These are phyloP conservation scores for Phodopus roborovskii DNA, from an alignment of 2,113 vertebrate species.

Conservation along the genomic window DNA sequence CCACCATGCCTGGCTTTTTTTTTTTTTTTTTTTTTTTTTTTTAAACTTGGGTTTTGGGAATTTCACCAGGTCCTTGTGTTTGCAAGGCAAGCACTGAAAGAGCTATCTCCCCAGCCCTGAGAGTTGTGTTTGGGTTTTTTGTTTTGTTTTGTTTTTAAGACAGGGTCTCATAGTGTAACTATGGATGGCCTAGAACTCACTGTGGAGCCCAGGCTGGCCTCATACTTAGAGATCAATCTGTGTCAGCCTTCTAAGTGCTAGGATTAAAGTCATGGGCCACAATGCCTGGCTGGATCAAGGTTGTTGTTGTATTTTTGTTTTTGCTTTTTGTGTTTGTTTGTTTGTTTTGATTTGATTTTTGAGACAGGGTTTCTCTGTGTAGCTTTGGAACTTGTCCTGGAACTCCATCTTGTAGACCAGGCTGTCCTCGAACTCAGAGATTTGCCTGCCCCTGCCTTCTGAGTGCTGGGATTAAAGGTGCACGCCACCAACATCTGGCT, in stretches of 20 bases:
- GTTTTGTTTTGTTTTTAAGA: not conserved
- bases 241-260: not conserved
- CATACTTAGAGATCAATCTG: not conserved
- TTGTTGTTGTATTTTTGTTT: too few relatives aligned
- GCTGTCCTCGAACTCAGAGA: not conserved
- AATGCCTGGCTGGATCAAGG: not conserved
- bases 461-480: not conserved
- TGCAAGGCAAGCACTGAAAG: not conserved
- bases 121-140: not conserved
- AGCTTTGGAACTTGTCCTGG: not conserved
- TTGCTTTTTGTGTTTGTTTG: too few relatives aligned
- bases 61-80: not conserved
- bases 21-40: too few relatives aligned
- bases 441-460: not conserved
- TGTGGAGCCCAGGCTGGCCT: not conserved
- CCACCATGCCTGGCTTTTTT: not conserved
- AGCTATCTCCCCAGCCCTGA: not conserved
- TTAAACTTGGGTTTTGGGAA: not conserved
- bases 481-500: not conserved
- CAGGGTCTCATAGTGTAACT: not conserved
- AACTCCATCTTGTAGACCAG: not conserved
- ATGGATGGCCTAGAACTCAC: not conserved
- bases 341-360: not conserved
- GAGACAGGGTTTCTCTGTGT: not conserved
- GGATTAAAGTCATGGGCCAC: not conserved